phyloP scores from a whole-genome alignment of 2,113 vertebrate genomes.

The Benitochromis conjunctus region DNA sequence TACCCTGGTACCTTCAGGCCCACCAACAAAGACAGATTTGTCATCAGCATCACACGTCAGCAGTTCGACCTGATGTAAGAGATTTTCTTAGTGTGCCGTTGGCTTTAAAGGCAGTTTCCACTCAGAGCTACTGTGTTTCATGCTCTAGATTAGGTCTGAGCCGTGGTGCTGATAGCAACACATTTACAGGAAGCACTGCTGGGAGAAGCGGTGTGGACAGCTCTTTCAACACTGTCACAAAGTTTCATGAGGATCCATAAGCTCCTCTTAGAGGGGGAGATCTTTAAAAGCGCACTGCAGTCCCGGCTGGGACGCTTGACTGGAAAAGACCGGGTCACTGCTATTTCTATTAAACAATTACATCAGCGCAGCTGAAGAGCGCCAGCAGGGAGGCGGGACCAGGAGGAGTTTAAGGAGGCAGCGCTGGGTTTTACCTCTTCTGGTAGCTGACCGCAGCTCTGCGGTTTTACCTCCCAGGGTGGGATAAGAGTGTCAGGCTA shows the following conservation, averaged over 20 bases:
- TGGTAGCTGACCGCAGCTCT: neutral
- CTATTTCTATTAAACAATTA: conserved; percentile 71
- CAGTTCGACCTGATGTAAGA: neutral
- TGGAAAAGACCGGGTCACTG: conserved; percentile 73
- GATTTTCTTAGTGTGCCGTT: neutral
- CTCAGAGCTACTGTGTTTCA: neutral
- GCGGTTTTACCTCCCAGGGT: neutral
- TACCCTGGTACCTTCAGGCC: neutral
- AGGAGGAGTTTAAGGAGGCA: neutral
- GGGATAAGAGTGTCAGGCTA: neutral
- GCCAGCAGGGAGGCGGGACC: neutral
- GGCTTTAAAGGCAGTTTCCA: neutral
- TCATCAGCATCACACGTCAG: neutral
- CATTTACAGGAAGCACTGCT: neutral
- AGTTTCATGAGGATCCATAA: conserved; percentile 15
- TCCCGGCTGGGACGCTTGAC: conserved; percentile 55
- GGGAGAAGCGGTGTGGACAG: neutral
- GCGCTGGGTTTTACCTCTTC: neutral
- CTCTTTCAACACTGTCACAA: neutral
- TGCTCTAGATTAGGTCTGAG: neutral
- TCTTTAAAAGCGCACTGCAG: conserved; percentile 43
- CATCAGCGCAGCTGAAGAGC: conserved; percentile 65
- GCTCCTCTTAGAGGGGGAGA: neutral
- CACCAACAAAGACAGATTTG: neutral
- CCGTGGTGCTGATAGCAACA: neutral